phyloP scores from a whole-genome alignment of 64 coral and sea anemone genomes.

The Pocillopora damicornis region DNA sequence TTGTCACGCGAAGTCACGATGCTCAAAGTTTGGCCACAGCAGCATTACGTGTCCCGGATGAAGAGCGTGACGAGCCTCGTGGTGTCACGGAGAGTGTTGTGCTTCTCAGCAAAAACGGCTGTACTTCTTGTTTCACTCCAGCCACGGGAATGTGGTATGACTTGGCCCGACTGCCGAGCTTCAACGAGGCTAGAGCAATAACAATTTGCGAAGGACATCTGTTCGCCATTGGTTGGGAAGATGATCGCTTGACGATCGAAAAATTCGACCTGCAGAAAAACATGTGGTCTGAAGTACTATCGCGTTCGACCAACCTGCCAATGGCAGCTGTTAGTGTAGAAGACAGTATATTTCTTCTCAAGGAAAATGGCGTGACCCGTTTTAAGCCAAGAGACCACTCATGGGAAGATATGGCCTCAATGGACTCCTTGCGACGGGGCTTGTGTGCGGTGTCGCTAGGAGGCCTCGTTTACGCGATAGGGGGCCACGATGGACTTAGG shows the following conservation, averaged over 20 bases:
- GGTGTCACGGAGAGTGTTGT: constrained; percentile 35
- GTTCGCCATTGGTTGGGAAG: constrained; percentile 20
- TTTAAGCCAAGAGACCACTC: constrained; percentile 9
- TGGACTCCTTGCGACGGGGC: not conserved
- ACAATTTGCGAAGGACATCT: constrained; percentile 6
- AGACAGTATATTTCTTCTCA: not conserved
- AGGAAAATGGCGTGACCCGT: constrained; percentile 1
- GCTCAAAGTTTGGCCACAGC: constrained; percentile 3
- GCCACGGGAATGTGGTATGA: not conserved
- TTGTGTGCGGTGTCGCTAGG: constrained; percentile 9
- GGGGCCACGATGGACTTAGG: constrained; percentile 7
- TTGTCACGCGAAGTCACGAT: constrained; percentile 15
- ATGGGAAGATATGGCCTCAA: not conserved
- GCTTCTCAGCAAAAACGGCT: constrained; percentile 23
- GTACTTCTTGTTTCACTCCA: not conserved
- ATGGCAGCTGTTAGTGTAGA: not conserved
- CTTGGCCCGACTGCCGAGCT: constrained; percentile 27
- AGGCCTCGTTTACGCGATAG: constrained; percentile 10
- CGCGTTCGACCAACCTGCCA: not conserved
- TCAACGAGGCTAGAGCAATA: constrained; percentile 3
- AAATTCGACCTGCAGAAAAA: constrained; percentile 14
- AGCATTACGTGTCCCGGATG: not conserved
- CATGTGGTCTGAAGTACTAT: not conserved
- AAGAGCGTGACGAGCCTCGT: constrained; percentile 39
- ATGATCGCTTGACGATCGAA: constrained; percentile 32